Percentiles rank a stretch among this genome's conserved stretches.
These are phyloP conservation scores for Brachyalestes nurse DNA, from an alignment of 2,797 vertebrate species.

Conservation along the genomic window DNA sequence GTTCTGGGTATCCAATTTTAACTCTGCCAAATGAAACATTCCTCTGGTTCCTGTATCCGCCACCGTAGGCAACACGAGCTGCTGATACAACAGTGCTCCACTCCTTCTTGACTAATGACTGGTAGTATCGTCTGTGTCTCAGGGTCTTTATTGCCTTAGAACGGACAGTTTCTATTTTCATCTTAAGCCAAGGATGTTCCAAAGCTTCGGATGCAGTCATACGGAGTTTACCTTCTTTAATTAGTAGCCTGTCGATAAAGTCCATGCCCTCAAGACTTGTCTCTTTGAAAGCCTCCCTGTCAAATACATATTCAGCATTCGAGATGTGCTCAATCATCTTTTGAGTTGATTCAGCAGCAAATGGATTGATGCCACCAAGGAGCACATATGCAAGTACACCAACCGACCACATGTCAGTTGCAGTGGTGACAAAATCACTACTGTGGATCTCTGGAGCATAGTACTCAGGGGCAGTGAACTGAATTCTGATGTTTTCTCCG, in stretches of 20 bases:
- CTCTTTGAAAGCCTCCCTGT: constrained; percentile 95
- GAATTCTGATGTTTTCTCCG: constrained; percentile 94
- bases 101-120: constrained; percentile 90
- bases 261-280: constrained; percentile 94
- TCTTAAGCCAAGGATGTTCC: constrained; percentile 94
- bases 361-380: constrained; percentile 95
- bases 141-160: constrained; percentile 92
- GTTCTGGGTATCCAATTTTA: constrained; percentile 91
- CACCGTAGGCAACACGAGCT: constrained; percentile 92
- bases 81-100: constrained; percentile 90
- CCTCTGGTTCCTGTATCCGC: constrained; percentile 90
- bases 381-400: constrained; percentile 92
- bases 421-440: constrained; percentile 90
- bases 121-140: constrained; percentile 96
- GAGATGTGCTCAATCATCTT: constrained; percentile 94
- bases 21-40: constrained; percentile 92
- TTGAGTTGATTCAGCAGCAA: constrained; percentile 92
- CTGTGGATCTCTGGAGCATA: constrained; percentile 94
- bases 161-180: constrained; percentile 89
- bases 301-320: constrained; percentile 92
- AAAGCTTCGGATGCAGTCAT: constrained; percentile 96
- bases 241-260: constrained; percentile 93
- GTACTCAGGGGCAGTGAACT: constrained; percentile 94
- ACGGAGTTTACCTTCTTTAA: constrained; percentile 92
- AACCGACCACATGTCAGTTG: constrained; percentile 98